A percentile compares a stretch with the other conserved stretches of the same genome.
These are phyloP conservation scores for Manis javanica DNA, from an alignment of 2,797 vertebrate genomes.

Conservation along the genomic window DNA sequence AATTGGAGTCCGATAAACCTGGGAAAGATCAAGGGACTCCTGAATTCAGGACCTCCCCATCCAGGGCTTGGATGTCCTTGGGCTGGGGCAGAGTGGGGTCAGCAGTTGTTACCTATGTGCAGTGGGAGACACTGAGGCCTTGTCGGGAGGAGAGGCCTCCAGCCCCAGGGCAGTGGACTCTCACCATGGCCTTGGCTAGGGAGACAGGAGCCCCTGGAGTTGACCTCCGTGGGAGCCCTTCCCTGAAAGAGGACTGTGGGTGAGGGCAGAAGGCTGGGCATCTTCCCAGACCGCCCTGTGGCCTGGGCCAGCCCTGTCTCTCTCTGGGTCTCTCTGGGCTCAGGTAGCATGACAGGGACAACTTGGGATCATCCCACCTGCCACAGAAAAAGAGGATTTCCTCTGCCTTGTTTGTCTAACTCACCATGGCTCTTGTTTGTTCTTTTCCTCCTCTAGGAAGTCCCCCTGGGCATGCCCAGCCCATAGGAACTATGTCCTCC, in stretches of 20 bases:
- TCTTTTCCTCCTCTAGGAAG: neutral
- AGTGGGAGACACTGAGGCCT: neutral
- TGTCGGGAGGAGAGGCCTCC: neutral
- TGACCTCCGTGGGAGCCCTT: neutral
- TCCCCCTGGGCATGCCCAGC: neutral
- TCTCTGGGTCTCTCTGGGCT: neutral
- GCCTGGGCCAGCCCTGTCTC: neutral
- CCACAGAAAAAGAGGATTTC: neutral
- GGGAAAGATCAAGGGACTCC: neutral
- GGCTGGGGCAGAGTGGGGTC: neutral
- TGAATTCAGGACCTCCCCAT: neutral
- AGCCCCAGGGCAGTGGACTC: neutral
- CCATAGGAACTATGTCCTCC: neutral
- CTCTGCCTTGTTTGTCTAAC: neutral
- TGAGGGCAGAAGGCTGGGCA: neutral
- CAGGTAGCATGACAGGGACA: neutral
- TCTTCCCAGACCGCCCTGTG: too few relatives aligned
- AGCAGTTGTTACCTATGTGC: neutral
- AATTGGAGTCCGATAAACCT: constrained; percentile 88
- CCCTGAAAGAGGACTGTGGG: neutral
- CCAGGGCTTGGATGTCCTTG: neutral
- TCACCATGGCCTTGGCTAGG: neutral
- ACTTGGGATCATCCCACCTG: neutral
- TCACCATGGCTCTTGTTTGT: neutral
- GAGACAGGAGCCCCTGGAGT: neutral